Evolutionary conservation across 37 sponge, comb jelly and placozoan genomes (phyloP), one percentile per base, ranked within the genome.

Genomic region (Sycon ciliatum): DNA sequence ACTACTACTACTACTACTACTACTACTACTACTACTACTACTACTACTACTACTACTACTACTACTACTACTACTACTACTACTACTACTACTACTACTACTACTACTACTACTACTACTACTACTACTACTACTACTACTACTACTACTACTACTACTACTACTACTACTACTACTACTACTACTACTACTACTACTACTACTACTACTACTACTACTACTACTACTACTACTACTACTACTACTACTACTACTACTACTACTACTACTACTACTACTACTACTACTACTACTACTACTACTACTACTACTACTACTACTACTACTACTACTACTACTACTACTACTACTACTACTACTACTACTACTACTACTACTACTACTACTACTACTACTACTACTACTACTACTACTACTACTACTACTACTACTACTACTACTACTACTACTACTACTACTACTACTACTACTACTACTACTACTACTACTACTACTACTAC

Each of bases 1-100:
- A 46, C 52, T 46, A 46, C 52, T 46, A 46, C 52, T 46, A 46
- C 52, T 46, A 46, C 52, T 46, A 46, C 52, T 46, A 46, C 52
- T 46, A 46, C 52, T 46, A 46, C 52, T 46, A 46, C 52, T 46
- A 46, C 52, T 46, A 46, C 52, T 46, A 46, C 52, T 46, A 46
- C 52, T 46, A 46, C 52, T 46, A 46, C 52, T 46, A 46, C 52
- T 46, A 46, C 52, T 46, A 46, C 52, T 46, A 46, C 52, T 46
- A 46, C 52, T 46, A 46, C 52, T 46, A 46, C 52, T 46, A 46
- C 52, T 46, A 46, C 52, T 46, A 46, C 52, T 46, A 46, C 52
- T 46, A 46, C 52, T 46, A 46, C 52, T 46, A 46, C 52, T 46
- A 46, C 52, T 46, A 46, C 52, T 46, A 46, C 52, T 46, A 46